A percentile compares a stretch with the other conserved stretches of the same genome.
These are phyloP conservation scores for Calcarius lapponicus DNA, from an alignment of 2,797 vertebrate species.

Conservation along the genomic window DNA sequence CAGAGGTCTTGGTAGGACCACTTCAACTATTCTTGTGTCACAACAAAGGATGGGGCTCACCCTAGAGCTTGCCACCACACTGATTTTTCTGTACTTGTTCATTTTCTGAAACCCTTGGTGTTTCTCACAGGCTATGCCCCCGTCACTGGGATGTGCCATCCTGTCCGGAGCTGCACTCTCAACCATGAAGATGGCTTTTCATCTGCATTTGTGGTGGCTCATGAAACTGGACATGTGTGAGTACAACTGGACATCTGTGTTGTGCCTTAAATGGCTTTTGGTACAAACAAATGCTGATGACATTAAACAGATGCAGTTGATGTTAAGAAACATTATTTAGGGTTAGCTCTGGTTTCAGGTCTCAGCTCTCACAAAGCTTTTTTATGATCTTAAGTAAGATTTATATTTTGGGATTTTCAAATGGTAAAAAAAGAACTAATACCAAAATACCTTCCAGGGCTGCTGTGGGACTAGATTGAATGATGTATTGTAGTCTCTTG, in stretches of 20 bases:
- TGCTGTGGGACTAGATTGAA: neutral
- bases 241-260: slow-evolving; percentile 61
- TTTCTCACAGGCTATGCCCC: slow-evolving; percentile 90
- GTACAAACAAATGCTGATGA: neutral
- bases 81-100: neutral
- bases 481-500: neutral
- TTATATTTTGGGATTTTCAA: neutral
- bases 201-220: slow-evolving; percentile 96
- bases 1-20: neutral
- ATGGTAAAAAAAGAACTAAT: neutral
- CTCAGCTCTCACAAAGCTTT: neutral
- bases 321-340: neutral
- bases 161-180: slow-evolving; percentile 95
- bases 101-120: neutral
- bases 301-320: neutral
- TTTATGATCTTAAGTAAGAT: neutral
- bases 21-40: neutral
- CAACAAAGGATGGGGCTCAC: neutral
- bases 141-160: slow-evolving; percentile 98
- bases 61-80: neutral
- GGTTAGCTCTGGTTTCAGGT: neutral
- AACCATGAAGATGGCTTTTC: slow-evolving; percentile 99
- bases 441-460: neutral
- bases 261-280: neutral
- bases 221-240: slow-evolving; percentile 99